Base-by-base conservation (phyloP, 2,888 invertebrate species). In the Tricholauxania praeusta region DNA sequence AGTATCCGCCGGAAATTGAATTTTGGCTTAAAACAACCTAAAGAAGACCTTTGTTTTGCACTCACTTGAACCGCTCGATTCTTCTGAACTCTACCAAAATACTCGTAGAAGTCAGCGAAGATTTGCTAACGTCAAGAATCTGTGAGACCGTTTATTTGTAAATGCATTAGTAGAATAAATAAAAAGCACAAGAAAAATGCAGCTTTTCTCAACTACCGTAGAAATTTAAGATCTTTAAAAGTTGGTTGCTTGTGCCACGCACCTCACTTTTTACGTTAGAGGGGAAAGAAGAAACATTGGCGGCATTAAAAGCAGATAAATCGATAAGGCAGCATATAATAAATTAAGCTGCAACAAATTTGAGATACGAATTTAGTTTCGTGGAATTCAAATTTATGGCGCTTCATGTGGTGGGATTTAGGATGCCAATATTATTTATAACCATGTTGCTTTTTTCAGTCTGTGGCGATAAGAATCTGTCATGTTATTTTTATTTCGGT, bases 401-500 rank as follows among this genome's bases (percentile, higher is more conserved):
- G 55, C 55, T 22, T 12, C 4, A 17, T 19, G 55, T n/a, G n/a
- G 19, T 55, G n/a, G 55, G 55, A 55, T 55, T 55, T 55, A 17
- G 53, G 53, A 53, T 53, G 53, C 53, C 55, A 55, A 55, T 55
- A 55, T 55, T 55, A 55, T 55, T 55, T 55, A 55, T 22, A 19
- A 0, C 17, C n/a, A 55, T 55, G 55, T n/a, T 17, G 28, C 28
- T 28, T 28, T 0, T 17, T n/a, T n/a, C 15, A 17, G 55, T 22
- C 2, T 17, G 17, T 55, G 12, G 17, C 55, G 39, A 39, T 39
- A 39, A 39, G 39, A 39, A 39, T 39, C 39, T 39, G 39, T 39
- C 39, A 39, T 39, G 39, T 39, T 39, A 39, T 39, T 39, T 39
- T 39, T 39, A 39, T 39, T 39, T 39, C 39, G 10, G 39, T 10